Conservation (phyloP, 2,113 vertebrate genomes). For the Pomatorhinus ruficollis region DNA sequence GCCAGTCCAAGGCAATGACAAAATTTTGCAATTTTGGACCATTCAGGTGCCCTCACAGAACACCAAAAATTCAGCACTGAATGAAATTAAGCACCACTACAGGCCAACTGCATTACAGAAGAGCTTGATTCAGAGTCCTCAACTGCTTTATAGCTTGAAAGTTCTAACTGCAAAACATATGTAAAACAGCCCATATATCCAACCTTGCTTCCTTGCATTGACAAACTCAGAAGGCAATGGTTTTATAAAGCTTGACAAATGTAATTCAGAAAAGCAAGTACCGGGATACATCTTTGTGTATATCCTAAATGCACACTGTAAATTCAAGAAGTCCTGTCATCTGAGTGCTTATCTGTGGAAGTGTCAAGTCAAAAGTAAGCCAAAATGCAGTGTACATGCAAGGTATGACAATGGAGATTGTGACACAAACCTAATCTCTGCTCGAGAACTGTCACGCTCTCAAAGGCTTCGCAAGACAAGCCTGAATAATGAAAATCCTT, state of each 20-base stretch:
- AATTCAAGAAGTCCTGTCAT: neutral
- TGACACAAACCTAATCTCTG: neutral
- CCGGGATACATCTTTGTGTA: neutral
- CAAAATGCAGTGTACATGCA: neutral
- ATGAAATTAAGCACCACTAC: neutral
- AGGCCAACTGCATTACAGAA: neutral
- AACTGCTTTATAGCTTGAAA: neutral
- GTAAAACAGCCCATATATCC: neutral
- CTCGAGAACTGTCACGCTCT: neutral
- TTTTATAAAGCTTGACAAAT: neutral
- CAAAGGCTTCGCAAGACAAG: neutral
- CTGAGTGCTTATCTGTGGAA: neutral
- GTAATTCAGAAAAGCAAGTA: neutral
- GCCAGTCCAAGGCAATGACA: neutral
- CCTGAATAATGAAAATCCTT: neutral
- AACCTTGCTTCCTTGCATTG: neutral
- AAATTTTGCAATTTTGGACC: neutral
- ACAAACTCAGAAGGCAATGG: neutral
- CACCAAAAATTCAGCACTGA: neutral
- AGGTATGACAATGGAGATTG: neutral
- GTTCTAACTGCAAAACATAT: conserved; percentile 1
- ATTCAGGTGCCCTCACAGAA: conserved; percentile 20
- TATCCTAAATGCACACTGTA: neutral
- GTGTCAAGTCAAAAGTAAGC: neutral
- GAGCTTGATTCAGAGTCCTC: neutral